Base-by-base conservation (phyloP, 1,140 invertebrate genomes). In the Drosophila dunni region DNA sequence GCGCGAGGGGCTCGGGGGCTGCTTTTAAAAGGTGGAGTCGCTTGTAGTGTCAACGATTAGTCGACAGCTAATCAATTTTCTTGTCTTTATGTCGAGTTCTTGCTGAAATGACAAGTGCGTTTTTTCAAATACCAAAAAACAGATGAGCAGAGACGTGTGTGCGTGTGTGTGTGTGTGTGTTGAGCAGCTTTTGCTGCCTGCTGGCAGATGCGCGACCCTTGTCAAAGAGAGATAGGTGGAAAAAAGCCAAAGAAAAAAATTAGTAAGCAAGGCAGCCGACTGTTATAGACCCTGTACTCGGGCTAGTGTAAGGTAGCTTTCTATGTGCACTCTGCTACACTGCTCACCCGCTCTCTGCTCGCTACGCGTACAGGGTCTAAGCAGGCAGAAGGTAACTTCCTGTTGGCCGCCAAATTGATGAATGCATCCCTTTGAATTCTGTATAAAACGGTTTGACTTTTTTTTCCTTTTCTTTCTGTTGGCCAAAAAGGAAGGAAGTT, bases 351-450 rank as follows among this genome's bases (percentile, higher is more conserved):
- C 24, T 29, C 24, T 5, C 4, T 29, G 24, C 24, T 29, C 24
- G 3, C 24, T 6, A 5, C 3, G 6, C 3, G 24, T 29, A 29
- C 24, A 29, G 24, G 24, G 24, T 29, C 24, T 29, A 29, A 44
- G 56, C 48, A 75, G 56, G 20, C 58, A 67, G 70, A 44, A 57
- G 46, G 68, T 64, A 45, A 46, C 76, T 83, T 83, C 80, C 75
- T 79, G 72, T 82, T 76, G 70, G 67, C 84, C 73, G 80, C 82
- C 83, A 90, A 90, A 81, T 91, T 90, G 88, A 90, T 90, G 88
- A 81, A 90, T 90, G 88, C 88, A 91, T 90, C 88, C 88, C 76
- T 88, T 89, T 88, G 84, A 88, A 84, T 68, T 29, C 24, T 29
- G 24, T 29, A 29, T 29, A 29, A 29, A 29, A 29, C 24, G 24